Evolutionary conservation across 1,140 invertebrate species (phyloP), one percentile per base, ranked within the genome.

Genomic region (Ips typographus): DNA sequence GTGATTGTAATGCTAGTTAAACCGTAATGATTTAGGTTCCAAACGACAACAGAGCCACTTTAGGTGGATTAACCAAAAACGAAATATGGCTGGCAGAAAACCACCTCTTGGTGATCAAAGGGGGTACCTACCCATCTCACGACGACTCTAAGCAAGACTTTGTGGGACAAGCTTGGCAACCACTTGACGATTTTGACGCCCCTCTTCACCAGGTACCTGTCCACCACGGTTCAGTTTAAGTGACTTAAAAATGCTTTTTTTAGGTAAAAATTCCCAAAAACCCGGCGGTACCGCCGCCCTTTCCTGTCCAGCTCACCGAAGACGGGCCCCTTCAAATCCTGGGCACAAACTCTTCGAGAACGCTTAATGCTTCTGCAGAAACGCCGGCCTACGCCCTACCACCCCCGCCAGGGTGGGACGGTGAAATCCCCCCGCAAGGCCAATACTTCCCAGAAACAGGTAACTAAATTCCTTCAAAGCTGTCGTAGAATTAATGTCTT

Each of bases 51-150:
- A 83, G 87, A 1, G 86, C 90, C 63, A 94, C 88, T 79, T 83
- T 93, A 2, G 93, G 93, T 6, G 93, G 93, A 7, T 81, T 95
- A 0, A 88, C 90, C 72, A 86, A 90, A 72, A 89, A 94, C 52
- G 93, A 95, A 71, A 94, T 95, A 71, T 95, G 93, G 92, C 81
- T 95, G 52, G 91, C 93, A 0, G 93, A 95, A 76, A 93, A 94
- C 76, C 93, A 95, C 77, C 81, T 95, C 41, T 79, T 95, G 7
- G 92, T 95, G 6, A 80, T 95, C 39, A 89, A 88, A 77, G 94
- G 94, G 39, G 93, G 92, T 8, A 81, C 79, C 43, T 88, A 88
- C 80, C 86, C 88, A 4, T 79, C 82, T 2, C 82, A 85, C 58
- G 82, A 84, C 2, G 68, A 77, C 6, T 6, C 39, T 40, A 70